Evolutionary conservation across 2,888 invertebrate genomes (phyloP).

Genomic region (Dysmachus trigonus): DNA sequence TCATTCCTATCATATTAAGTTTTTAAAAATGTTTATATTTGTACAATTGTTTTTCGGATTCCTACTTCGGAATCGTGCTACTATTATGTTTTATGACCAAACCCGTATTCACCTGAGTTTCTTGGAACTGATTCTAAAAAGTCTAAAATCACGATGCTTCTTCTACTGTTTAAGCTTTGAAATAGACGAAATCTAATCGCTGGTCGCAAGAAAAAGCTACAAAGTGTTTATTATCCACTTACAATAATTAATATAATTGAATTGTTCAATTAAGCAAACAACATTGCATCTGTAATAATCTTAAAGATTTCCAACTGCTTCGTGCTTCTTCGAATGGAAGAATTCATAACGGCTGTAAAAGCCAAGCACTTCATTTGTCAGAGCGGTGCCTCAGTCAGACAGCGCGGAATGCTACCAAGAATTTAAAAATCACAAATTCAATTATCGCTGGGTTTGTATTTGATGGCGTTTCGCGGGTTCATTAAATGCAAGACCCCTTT

Average conservation of each 20-base stretch:
- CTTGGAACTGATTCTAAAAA: too few species aligned
- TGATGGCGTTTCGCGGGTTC: neutral
- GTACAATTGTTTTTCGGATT: too few species aligned
- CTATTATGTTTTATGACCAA: too few species aligned
- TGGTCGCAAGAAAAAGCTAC: too few species aligned
- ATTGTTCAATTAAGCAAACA: neutral
- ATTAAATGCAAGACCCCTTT: neutral
- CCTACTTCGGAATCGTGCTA: too few species aligned
- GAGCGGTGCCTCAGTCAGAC: neutral
- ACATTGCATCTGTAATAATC: neutral
- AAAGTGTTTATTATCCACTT: too few species aligned
- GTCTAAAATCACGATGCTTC: too few species aligned
- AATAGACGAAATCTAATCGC: too few species aligned
- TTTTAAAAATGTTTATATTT: too few species aligned
- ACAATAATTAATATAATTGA: neutral
- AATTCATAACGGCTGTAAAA: neutral
- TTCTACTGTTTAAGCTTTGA: too few species aligned
- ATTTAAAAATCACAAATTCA: slow-evolving; percentile 6
- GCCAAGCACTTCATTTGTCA: neutral
- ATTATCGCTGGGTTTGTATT: neutral
- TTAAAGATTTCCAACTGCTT: neutral
- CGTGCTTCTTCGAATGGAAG: neutral
- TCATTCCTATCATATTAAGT: too few species aligned
- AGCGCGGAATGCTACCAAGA: neutral
- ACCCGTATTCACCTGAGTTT: too few species aligned